phyloP scores from a whole-genome alignment of 2,113 vertebrate species.

The Stegastes partitus region DNA sequence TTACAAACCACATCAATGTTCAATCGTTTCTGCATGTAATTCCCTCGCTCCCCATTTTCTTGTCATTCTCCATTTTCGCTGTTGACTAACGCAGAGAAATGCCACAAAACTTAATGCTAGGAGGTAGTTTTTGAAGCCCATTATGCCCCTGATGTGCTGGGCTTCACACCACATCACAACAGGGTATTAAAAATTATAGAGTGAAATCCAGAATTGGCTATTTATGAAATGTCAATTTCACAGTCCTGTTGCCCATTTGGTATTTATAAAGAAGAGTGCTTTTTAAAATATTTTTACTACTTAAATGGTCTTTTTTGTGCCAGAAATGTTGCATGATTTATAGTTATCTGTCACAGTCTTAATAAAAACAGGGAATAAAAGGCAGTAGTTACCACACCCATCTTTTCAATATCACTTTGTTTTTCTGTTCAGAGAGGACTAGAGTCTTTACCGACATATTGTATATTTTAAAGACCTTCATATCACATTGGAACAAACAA shows the following conservation, averaged over 20 bases:
- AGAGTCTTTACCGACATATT: too few relatives aligned
- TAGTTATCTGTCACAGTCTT: background rate
- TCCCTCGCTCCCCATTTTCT: conserved; percentile 21
- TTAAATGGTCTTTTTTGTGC: background rate
- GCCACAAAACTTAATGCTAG: conserved; percentile 8
- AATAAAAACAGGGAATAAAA: too few relatives aligned
- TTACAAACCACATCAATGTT: conserved; percentile 20
- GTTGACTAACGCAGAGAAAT: conserved; percentile 34
- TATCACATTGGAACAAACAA: too few relatives aligned
- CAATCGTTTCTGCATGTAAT: conserved; percentile 42
- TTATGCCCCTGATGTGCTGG: conserved; percentile 21
- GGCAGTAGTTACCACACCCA: too few relatives aligned
- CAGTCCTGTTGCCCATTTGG: background rate
- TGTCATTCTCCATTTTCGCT: conserved; percentile 23
- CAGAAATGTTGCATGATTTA: background rate
- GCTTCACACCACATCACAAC: conserved; percentile 15
- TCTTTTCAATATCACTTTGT: too few relatives aligned
- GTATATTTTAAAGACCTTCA: too few relatives aligned
- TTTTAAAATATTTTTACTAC: background rate
- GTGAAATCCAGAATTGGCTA: conserved; percentile 2
- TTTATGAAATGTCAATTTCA: conserved; percentile 39
- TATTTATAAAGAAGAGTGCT: background rate
- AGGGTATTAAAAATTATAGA: conserved; percentile 7
- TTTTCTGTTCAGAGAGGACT: too few relatives aligned
- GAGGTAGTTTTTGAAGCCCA: conserved; percentile 11